These are phyloP conservation scores for Sardinella longiceps DNA, from an alignment of 2,797 vertebrate species.

Conservation along the genomic window DNA sequence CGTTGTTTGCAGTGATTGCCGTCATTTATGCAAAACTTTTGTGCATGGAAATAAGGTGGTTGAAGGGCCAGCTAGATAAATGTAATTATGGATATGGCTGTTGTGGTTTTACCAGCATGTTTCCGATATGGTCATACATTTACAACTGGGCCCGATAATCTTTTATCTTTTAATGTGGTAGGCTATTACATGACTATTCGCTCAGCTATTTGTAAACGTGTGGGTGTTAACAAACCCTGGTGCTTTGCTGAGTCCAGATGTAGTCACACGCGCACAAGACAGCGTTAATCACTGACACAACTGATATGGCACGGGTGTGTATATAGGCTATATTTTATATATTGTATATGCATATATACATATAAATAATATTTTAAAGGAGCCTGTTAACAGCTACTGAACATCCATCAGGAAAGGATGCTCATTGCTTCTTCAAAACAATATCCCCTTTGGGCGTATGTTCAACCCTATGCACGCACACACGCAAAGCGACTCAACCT, in stretches of 20 bases:
- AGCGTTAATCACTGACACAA: conserved; percentile 12
- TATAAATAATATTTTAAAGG: not conserved
- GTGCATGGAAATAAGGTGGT: conserved; percentile 34
- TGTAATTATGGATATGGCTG: conserved; percentile 18
- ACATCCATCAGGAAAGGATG: not conserved
- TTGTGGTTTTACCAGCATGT: not conserved
- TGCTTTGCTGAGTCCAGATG: not conserved
- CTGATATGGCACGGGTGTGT: not conserved
- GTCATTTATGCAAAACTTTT: conserved; percentile 38
- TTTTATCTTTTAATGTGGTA: not conserved
- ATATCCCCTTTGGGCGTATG: not conserved
- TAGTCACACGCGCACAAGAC: not conserved
- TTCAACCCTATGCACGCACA: not conserved
- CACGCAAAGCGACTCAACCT: not conserved
- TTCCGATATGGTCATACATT: not conserved
- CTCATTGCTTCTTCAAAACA: not conserved
- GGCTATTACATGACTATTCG: not conserved
- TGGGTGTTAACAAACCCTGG: conserved; percentile 23
- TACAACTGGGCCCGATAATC: not conserved
- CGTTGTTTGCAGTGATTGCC: conserved; percentile 22
- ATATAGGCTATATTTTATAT: too few relatives aligned
- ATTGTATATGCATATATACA: too few relatives aligned
- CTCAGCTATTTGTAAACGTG: conserved; percentile 22
- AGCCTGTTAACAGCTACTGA: not conserved
- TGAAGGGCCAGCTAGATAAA: conserved; percentile 7